Percentiles rank a stretch among this genome's conserved stretches.
These are phyloP conservation scores for Ptyas mucosa DNA, from an alignment of 2,113 vertebrate species.

Conservation along the genomic window DNA sequence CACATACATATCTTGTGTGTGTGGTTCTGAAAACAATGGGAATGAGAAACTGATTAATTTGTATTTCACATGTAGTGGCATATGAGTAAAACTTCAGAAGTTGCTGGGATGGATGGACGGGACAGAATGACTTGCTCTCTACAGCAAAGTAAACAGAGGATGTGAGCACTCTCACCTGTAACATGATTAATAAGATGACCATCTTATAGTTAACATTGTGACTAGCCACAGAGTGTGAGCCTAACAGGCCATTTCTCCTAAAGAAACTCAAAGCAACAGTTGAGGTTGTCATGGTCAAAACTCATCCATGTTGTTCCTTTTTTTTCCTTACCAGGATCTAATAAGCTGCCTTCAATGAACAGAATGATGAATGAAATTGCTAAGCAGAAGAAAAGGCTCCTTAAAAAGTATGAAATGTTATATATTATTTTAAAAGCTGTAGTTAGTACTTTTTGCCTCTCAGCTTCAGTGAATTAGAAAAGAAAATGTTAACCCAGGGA, in stretches of 20 bases:
- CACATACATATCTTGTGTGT: neutral
- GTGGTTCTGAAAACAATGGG: neutral
- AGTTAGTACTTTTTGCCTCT: fast-evolving
- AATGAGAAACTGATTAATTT: neutral
- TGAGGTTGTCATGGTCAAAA: neutral
- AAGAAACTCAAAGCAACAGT: neutral
- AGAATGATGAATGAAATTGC: slow-evolving; percentile 61
- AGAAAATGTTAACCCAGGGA: neutral
- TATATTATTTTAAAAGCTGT: neutral
- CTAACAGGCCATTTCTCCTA: neutral
- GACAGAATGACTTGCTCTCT: neutral
- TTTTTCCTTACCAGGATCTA: slow-evolving; percentile 57
- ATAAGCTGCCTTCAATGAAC: slow-evolving; percentile 60
- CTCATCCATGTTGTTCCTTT: neutral
- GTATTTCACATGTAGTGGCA: neutral
- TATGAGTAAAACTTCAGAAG: neutral
- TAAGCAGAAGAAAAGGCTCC: slow-evolving; percentile 38
- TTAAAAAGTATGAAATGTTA: slow-evolving; percentile 51
- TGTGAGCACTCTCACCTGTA: neutral
- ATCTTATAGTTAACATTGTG: neutral
- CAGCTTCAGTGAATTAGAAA: fast-evolving
- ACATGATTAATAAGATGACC: neutral
- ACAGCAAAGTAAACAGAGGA: neutral
- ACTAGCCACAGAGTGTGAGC: neutral
- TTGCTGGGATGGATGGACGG: neutral